Evolutionary conservation across 2,888 invertebrate genomes (phyloP), one percentile per base, ranked within the genome.

Genomic region (Apocheima hispidaria): DNA sequence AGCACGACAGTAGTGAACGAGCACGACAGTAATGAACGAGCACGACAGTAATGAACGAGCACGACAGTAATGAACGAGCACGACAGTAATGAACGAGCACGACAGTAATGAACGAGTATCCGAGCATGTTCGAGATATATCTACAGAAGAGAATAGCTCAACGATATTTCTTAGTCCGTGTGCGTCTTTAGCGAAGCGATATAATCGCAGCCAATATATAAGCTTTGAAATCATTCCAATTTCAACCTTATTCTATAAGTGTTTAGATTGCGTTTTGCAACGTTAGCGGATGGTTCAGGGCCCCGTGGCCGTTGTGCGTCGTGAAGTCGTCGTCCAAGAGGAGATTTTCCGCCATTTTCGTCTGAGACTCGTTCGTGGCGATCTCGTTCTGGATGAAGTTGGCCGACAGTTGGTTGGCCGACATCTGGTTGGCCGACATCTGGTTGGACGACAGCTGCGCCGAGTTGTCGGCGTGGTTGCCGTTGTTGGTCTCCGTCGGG

Each of bases 221-320:
- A 79, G 81, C 78, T 69, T 74, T 78, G 79, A 81, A 75, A 77
- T 65, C 79, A 72, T 75, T 73, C 77, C 72, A 79, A 67, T 70
- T 60, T 69, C 71, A 68, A 77, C 78, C 77, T 74, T 78, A 79
- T 68, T 38, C 57, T 54, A 21, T 58, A 28, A 3, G 14, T 9
- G 6, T 30, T 84, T 90, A 92, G 70, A 91, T 89, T 38, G 90
- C 91, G 71, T 92, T 92, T 64, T 88, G 90, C 74, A 92, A 73
- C 54, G 92, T 91, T 53, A 92, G 74, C 65, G 92, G 90, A 65
- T 92, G 91, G 48, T 75, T 74, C 64, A 79, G 81, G 51, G 78
- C 56, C 7, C 78, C 77, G 72, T 90, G 90, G 4, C 90, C 91
- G 72, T 92, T 92, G 88, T 90, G 91, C 84, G 91, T 77, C n/a